Evolutionary conservation across 2,888 invertebrate genomes (phyloP).

Genomic region (Selenia dentaria): DNA sequence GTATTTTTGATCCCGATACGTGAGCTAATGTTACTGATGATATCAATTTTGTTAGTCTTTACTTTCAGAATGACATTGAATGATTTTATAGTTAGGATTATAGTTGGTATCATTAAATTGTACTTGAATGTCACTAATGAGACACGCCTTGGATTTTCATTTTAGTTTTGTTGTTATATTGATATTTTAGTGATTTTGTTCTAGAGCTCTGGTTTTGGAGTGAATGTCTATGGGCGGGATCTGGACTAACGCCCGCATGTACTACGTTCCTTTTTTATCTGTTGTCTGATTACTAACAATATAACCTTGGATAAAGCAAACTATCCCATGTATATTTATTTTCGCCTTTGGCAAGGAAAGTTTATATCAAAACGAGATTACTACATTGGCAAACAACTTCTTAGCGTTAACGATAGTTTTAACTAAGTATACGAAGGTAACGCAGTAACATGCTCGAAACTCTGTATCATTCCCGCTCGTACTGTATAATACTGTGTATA

Average conservation of each 20-base stretch:
- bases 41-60: constrained; percentile 10
- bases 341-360: no score
- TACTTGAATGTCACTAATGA: no score
- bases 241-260: constrained; percentile 54
- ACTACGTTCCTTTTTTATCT: constrained; percentile 44
- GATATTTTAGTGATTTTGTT: constrained; percentile 45
- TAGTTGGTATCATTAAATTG: constrained; percentile 18
- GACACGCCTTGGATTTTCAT: constrained; percentile 12
- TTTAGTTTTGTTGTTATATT: constrained; percentile 13
- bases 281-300: no score
- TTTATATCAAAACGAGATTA: no score
- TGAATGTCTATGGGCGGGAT: constrained; percentile 63
- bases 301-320: no score
- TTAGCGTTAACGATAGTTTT: neutral
- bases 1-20: constrained; percentile 16
- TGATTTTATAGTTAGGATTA: constrained; percentile 19
- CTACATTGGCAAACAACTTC: no score
- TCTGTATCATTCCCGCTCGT: constrained; percentile 72
- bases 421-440: constrained; percentile 30
- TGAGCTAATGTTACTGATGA: constrained; percentile 1
- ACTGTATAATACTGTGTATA: constrained; percentile 60
- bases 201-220: constrained; percentile 54
- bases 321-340: no score
- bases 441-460: constrained; percentile 61
- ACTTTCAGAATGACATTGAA: constrained; percentile 2